These are phyloP conservation scores for Cydia splendana DNA, from an alignment of 1,140 invertebrate species.

Conservation along the genomic window DNA sequence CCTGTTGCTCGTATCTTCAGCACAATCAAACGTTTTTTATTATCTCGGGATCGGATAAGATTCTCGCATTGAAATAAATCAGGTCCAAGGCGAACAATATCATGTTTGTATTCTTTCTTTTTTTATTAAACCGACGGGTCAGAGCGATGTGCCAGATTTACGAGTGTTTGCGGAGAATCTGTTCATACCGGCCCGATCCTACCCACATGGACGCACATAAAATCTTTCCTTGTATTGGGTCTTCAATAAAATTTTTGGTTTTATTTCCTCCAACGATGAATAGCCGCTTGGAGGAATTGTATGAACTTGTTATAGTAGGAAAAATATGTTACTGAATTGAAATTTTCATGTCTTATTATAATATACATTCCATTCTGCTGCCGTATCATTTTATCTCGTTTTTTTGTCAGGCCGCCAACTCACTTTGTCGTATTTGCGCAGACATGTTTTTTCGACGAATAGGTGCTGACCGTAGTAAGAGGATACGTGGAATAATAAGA, in stretches of 20 bases:
- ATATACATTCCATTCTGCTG: neutral
- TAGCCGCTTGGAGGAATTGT: constrained; percentile 33
- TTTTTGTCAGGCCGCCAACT: too few species aligned
- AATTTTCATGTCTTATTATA: neutral
- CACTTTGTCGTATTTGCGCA: too few species aligned
- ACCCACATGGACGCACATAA: constrained; percentile 51
- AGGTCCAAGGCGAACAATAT: constrained; percentile 52
- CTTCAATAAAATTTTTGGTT: constrained; percentile 48
- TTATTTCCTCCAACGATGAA: constrained; percentile 42
- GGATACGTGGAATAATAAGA: too few species aligned
- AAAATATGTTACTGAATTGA: constrained; percentile 27
- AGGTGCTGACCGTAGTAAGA: too few species aligned
- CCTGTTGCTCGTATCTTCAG: constrained; percentile 24
- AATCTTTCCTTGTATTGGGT: constrained; percentile 48
- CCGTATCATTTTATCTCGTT: neutral
- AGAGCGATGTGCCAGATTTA: constrained; percentile 65
- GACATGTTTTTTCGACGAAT: too few species aligned
- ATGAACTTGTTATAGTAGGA: constrained; percentile 18
- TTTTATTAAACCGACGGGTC: constrained; percentile 66
- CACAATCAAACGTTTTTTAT: constrained; percentile 8
- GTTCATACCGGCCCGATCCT: constrained; percentile 48
- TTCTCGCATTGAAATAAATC: constrained; percentile 61
- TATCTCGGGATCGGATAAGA: constrained; percentile 39
- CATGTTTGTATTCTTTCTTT: constrained; percentile 53
- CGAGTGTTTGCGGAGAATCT: constrained; percentile 66